These are phyloP conservation scores for Amphiura filiformis DNA, from an alignment of 35 echinoderm and acorn worm species.

Conservation along the genomic window DNA sequence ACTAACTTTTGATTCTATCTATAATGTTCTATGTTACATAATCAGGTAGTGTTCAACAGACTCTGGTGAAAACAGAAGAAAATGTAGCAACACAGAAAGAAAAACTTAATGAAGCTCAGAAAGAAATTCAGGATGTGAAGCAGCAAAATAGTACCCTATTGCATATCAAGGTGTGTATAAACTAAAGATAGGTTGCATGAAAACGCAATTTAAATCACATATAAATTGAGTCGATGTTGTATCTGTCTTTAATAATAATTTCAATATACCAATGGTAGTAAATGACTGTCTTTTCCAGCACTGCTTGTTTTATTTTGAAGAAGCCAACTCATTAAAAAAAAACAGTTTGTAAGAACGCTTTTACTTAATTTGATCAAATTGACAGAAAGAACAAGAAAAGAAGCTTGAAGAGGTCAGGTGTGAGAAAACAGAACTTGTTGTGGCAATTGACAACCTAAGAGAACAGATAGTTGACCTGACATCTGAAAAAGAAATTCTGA, in stretches of 20 bases:
- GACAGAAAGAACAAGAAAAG: not conserved
- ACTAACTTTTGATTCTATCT: no score
- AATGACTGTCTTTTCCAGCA: no score
- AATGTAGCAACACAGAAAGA: slow-evolving; percentile 16
- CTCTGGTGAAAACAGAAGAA: slow-evolving; percentile 24
- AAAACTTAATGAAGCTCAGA: slow-evolving; percentile 19
- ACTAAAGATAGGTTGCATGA: no score
- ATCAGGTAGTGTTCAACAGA: slow-evolving; percentile 13
- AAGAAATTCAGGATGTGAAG: slow-evolving; percentile 3
- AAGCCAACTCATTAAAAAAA: no score
- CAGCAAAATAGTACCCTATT: not conserved
- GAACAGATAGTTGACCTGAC: not conserved
- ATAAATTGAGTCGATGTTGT: no score
- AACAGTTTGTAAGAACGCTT: no score
- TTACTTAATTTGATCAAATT: no score
- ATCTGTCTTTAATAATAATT: no score
- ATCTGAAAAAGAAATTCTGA: not conserved
- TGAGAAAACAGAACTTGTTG: not conserved
- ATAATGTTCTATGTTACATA: no score
- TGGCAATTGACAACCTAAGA: not conserved
- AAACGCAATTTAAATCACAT: no score
- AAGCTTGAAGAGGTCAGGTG: slow-evolving; percentile 12
- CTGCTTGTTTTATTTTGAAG: no score
- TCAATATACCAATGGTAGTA: no score
- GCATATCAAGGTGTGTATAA: not conserved